Conservation (phyloP, 2,113 vertebrate genomes). For the Dasyornis broadbenti region DNA sequence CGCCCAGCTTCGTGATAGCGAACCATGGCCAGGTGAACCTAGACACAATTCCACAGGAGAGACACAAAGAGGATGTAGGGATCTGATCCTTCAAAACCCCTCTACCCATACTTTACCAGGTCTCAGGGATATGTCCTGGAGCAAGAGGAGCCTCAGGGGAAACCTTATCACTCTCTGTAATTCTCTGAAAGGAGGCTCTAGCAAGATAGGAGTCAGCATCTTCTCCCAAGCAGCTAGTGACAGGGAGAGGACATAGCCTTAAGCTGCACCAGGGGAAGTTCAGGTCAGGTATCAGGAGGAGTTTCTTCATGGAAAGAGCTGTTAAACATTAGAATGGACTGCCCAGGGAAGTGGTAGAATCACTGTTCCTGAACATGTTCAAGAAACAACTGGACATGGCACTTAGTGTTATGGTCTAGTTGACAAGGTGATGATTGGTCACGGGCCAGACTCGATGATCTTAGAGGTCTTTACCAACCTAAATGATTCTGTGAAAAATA, state of each 20-base stretch:
- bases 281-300: background rate
- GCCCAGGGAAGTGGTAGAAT: background rate
- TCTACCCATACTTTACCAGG: background rate
- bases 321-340: background rate
- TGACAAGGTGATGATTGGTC: background rate
- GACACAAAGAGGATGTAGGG: background rate
- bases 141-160: background rate
- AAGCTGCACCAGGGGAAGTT: background rate
- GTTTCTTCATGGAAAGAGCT: background rate
- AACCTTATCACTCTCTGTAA: background rate
- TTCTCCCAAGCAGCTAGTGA: background rate
- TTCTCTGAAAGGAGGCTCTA: background rate
- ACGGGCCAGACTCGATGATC: background rate
- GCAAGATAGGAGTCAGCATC: background rate
- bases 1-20: constrained; percentile 91
- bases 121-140: background rate
- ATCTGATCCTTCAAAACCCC: background rate
- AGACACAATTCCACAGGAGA: background rate
- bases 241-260: background rate
- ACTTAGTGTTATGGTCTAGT: background rate
- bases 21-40: constrained; percentile 97
- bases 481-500: background rate
- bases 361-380: background rate
- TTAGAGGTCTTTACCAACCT: background rate
- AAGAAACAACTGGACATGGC: background rate